Evolutionary conservation across 2,113 vertebrate genomes (phyloP).

Genomic region (Dermatemys mawii): DNA sequence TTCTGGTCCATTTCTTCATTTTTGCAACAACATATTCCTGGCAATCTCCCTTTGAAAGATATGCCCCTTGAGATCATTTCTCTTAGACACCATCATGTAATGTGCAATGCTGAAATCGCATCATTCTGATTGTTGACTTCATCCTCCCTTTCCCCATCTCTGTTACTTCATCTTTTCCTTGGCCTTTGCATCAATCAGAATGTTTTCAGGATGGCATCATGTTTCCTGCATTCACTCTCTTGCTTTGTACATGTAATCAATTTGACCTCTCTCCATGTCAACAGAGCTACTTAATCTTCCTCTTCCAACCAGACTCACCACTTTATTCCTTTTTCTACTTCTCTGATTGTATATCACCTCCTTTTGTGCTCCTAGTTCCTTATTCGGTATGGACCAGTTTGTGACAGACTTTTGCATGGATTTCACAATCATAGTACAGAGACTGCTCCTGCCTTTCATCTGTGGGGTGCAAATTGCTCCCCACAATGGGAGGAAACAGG

Average conservation of each 20-base stretch:
- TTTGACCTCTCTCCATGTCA: not conserved
- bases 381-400: not conserved
- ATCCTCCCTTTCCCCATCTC: not conserved
- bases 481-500: not conserved
- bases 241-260: not conserved
- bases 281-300: not conserved
- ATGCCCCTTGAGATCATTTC: not conserved
- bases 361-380: not conserved
- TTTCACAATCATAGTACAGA: not conserved
- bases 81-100: not conserved
- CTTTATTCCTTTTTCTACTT: not conserved
- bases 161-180: slow-evolving; percentile 32
- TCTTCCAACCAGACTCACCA: not conserved
- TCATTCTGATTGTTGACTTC: slow-evolving; percentile 28
- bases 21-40: slow-evolving; percentile 10
- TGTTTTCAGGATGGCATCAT: slow-evolving; percentile 34
- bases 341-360: not conserved
- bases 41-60: not conserved
- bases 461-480: not conserved
- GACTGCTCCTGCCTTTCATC: not conserved
- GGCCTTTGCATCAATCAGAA: not conserved
- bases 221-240: slow-evolving; percentile 27
- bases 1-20: not conserved
- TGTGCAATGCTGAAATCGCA: not conserved
- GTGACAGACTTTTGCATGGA: not conserved